Base-by-base conservation (phyloP, 2,888 invertebrate genomes). In the Acanthococcus lagerstroemiae region DNA sequence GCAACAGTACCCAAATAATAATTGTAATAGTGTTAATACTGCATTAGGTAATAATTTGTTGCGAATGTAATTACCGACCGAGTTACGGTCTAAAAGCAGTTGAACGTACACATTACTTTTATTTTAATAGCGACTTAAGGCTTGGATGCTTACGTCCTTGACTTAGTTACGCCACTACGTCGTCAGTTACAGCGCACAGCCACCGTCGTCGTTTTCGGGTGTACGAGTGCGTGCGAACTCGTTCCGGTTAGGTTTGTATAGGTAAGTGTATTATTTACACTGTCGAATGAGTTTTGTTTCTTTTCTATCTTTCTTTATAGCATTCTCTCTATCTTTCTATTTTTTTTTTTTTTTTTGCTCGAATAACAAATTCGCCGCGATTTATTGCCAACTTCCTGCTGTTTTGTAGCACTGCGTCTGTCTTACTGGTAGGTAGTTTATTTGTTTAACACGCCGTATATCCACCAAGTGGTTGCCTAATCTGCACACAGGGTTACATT, bases 61-160 rank as follows among this genome's bases (percentile, higher is more conserved):
- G 63, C 63, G 54, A 63, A 63, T 63, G 25, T 63, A 63, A 63
- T 63, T 54, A 63, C 54, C 52, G 52, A 27, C 54, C 63, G 52
- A 52, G 63, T 63, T 63, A 63, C 54, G 63, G 63, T 63, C 63
- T 63, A 54, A 63, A 63, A 63, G 60, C 60, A 46, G 60, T 60
- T 46, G 60, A 60, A 63, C 44, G 52, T 63, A 52, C 54, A 63
- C 63, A 54, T 63, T 52, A 54, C 54, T 63, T 22, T 19, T 27
- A 63, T 63, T 63, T 63, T 63, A 63, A 54, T 63, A 63, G 52
- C 30, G 54, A 63, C 63, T 63, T 52, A 63, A 63, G 63, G 63
- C 63, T 63, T 63, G 52, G 63, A 63, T 63, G 63, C 37, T 52
- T 24, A 63, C 63, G 63, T 63, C 63, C 63, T 63, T 63, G 63